Percentiles rank a stretch among this genome's conserved stretches.
Evolutionary conservation across 2,888 invertebrate genomes (phyloP).

Genomic region (Caenorhabditis sp.): DNA sequence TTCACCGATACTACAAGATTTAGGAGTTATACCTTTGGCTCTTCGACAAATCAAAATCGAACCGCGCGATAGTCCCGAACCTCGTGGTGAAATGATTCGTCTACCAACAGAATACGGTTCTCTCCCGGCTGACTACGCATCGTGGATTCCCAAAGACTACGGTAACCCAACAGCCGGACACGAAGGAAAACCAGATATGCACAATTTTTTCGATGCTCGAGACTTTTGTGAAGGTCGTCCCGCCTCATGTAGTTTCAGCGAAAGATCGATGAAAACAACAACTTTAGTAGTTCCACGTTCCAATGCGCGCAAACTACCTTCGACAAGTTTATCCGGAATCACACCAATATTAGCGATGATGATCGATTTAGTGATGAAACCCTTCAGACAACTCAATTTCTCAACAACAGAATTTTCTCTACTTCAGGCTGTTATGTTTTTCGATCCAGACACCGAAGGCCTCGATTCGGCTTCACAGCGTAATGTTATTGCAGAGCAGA

Average conservation of each 20-base stretch:
- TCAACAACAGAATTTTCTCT: conserved; percentile 69
- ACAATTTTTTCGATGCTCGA: conserved; percentile 47
- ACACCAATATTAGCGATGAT: conserved; percentile 68
- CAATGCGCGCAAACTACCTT: background rate
- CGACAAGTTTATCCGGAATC: conserved; percentile 57
- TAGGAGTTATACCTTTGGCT: background rate
- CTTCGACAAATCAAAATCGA: conserved; percentile 43
- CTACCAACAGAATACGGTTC: conserved; percentile 55
- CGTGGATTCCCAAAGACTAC: conserved; percentile 52
- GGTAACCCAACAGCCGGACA: conserved; percentile 51
- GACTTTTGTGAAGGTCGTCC: conserved; percentile 33
- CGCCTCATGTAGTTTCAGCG: conserved; percentile 29
- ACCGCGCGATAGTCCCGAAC: conserved; percentile 23
- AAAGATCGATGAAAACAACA: conserved; percentile 22
- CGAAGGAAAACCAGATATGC: conserved; percentile 54
- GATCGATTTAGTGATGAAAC: conserved; percentile 70
- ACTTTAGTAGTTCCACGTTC: conserved; percentile 19
- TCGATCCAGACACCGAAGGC: conserved; percentile 70
- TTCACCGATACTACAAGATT: background rate
- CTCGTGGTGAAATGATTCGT: conserved; percentile 47
- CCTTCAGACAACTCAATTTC: conserved; percentile 65
- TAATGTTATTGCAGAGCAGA: conserved; percentile 69
- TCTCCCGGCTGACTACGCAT: conserved; percentile 52
- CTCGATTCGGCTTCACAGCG: conserved; percentile 68
- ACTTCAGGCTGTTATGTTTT: conserved; percentile 69